Evolutionary conservation across 64 coral and sea anemone species (phyloP), one percentile per base, ranked within the genome.

Genomic region (Dendronephthya gigantea): DNA sequence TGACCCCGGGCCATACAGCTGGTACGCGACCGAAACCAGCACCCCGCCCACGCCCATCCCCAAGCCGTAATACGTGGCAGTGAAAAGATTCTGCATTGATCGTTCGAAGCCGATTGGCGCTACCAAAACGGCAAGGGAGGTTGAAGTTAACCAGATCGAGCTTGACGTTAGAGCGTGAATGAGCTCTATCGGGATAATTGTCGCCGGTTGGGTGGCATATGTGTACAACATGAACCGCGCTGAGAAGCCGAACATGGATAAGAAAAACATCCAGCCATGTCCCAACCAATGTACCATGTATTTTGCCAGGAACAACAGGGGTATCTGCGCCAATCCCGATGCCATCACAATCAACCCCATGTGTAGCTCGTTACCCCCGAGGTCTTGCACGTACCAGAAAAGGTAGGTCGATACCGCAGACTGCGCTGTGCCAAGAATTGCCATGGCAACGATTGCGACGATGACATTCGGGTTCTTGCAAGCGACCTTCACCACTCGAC

Each of bases 381-480:
- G 89, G 82, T 98, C 95, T 17, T 93, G 89, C 27, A 98, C 83
- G 55, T 98, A 98, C 95, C 95, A 98, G 92, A 98, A 93, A 87
- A 98, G 90, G 70, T 89, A 98, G 37, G 89, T 98, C 27, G 79
- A 88, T 82, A 90, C 88, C 1, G 93, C 43, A 50, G 95, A 98
- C 30, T 98, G 92, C 48, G 95, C 92, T 6, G 89, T 87, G 17
- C 95, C 95, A 56, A 98, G 86, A 22, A 82, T 90, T n/a, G 85
- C 88, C 14, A 98, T 43, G 45, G 93, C 83, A n/a, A 87, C 83
- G 33, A 98, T 47, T 41, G 91, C 84, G 13, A 88, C 85, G 30
- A 98, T 55, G 31, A 86, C 85, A 43, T 90, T 85, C 28, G 93
- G 41, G 87, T 91, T 83, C 51, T 89, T 93, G 50, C 91, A 91